A percentile compares a stretch with the other conserved stretches of the same genome.
These are phyloP conservation scores for Coregonus suidteri DNA, from an alignment of 2,797 vertebrate genomes.

Conservation along the genomic window DNA sequence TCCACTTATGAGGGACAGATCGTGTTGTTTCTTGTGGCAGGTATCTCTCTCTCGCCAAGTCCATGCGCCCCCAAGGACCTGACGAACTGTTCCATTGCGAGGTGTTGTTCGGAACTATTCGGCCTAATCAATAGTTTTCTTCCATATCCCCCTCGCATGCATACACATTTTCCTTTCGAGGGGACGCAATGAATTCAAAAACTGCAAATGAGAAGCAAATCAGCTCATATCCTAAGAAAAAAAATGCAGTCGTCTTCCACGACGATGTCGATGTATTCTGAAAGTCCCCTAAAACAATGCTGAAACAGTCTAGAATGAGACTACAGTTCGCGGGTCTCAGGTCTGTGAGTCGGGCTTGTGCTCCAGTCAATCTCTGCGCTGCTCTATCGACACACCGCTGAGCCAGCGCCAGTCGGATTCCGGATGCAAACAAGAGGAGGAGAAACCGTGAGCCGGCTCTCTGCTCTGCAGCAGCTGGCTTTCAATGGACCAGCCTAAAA, in stretches of 20 bases:
- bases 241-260: slow-evolving; percentile 52
- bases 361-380: slow-evolving; percentile 60
- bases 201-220: slow-evolving; percentile 52
- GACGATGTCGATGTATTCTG: slow-evolving; percentile 55
- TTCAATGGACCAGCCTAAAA: slow-evolving; percentile 75
- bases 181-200: slow-evolving; percentile 45
- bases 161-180: slow-evolving; percentile 39
- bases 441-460: slow-evolving; percentile 75
- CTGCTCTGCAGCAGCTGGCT: slow-evolving; percentile 81
- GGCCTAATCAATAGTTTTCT: slow-evolving; percentile 21
- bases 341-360: slow-evolving; percentile 60
- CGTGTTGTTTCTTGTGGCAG: slow-evolving; percentile 53
- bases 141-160: slow-evolving; percentile 41
- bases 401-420: slow-evolving; percentile 64
- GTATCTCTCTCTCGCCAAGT: slow-evolving; percentile 50
- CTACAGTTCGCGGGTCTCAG: slow-evolving; percentile 29
- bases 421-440: slow-evolving; percentile 64
- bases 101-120: slow-evolving; percentile 45
- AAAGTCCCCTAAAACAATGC: slow-evolving; percentile 65
- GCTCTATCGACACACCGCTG: slow-evolving; percentile 67
- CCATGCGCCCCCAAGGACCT: slow-evolving; percentile 53
- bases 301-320: slow-evolving; percentile 34
- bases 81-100: slow-evolving; percentile 71
- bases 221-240: slow-evolving; percentile 59
- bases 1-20: slow-evolving; percentile 55